phyloP scores from a whole-genome alignment of 2,113 vertebrate species.

The Gymnogyps californianus region DNA sequence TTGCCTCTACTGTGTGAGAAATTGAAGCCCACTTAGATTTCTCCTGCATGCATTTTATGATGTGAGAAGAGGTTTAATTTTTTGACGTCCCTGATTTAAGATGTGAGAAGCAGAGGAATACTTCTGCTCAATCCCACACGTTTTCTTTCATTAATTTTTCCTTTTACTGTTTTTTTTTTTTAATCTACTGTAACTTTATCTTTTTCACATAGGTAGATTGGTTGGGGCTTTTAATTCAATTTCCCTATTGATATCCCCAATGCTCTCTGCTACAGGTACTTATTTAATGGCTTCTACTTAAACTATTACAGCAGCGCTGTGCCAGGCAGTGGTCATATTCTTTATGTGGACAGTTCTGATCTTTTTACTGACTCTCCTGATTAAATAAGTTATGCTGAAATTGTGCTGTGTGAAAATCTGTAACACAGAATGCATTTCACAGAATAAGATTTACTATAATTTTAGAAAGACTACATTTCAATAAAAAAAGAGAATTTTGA shows the following conservation, averaged over 20 bases:
- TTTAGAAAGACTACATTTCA: not conserved
- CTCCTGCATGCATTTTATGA: constrained; percentile 54
- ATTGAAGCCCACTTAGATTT: constrained; percentile 63
- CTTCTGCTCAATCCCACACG: constrained; percentile 37
- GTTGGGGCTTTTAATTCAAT: not conserved
- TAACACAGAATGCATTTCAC: not conserved
- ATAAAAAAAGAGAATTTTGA: not conserved
- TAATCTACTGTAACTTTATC: not conserved
- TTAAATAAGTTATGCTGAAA: not conserved
- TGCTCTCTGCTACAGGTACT: not conserved
- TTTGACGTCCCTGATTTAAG: constrained; percentile 63
- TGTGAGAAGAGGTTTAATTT: constrained; percentile 66
- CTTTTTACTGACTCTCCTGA: not conserved
- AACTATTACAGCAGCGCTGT: not conserved
- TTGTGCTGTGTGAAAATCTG: not conserved
- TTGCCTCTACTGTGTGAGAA: constrained; percentile 58
- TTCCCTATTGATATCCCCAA: not conserved
- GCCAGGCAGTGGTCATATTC: not conserved
- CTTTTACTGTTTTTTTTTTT: not conserved
- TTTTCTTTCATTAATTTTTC: not conserved
- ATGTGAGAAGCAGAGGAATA: constrained; percentile 25
- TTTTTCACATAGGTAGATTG: constrained; percentile 7
- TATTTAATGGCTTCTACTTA: constrained; percentile 11
- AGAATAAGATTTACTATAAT: not conserved
- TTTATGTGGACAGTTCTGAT: not conserved